Evolutionary conservation across 2,888 invertebrate genomes (phyloP).

Genomic region (Ethmia dodecea): DNA sequence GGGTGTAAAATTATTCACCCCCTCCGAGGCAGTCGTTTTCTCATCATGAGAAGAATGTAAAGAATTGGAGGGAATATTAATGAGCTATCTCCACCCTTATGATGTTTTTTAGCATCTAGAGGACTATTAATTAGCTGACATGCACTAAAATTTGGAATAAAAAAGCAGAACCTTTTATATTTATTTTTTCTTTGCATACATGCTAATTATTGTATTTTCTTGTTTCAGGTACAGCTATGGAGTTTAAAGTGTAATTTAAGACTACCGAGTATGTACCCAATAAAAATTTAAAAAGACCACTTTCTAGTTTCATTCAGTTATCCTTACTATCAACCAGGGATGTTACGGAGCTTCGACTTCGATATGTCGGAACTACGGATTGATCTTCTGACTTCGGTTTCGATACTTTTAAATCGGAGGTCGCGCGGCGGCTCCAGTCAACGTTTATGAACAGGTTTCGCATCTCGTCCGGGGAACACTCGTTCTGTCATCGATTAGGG

Average conservation of each 20-base stretch:
- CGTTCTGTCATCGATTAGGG: too few relatives aligned
- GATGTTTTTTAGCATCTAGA: conserved; percentile 27
- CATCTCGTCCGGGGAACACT: too few relatives aligned
- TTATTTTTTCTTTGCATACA: neutral
- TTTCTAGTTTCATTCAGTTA: neutral
- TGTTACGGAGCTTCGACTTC: too few relatives aligned
- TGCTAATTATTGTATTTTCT: conserved; percentile 13
- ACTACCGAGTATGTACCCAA: conserved; percentile 53
- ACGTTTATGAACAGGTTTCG: too few relatives aligned
- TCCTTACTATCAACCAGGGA: too few relatives aligned
- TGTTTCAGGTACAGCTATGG: conserved; percentile 59
- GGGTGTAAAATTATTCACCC: too few relatives aligned
- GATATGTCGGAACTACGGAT: too few relatives aligned
- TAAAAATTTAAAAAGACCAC: conserved; percentile 39
- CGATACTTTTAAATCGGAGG: too few relatives aligned
- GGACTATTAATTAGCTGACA: conserved; percentile 57
- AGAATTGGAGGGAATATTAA: conserved; percentile 65
- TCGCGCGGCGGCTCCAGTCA: too few relatives aligned
- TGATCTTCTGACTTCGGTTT: too few relatives aligned
- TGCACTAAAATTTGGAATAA: neutral
- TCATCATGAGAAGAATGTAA: conserved; percentile 51
- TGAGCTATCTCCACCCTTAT: conserved; percentile 58
- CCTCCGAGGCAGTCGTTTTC: conserved; percentile 68
- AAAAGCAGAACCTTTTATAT: neutral
- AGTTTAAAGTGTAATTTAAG: conserved; percentile 31